phyloP scores from a whole-genome alignment of 1,140 invertebrate species.

The Leptinotarsa undecemlineata region DNA sequence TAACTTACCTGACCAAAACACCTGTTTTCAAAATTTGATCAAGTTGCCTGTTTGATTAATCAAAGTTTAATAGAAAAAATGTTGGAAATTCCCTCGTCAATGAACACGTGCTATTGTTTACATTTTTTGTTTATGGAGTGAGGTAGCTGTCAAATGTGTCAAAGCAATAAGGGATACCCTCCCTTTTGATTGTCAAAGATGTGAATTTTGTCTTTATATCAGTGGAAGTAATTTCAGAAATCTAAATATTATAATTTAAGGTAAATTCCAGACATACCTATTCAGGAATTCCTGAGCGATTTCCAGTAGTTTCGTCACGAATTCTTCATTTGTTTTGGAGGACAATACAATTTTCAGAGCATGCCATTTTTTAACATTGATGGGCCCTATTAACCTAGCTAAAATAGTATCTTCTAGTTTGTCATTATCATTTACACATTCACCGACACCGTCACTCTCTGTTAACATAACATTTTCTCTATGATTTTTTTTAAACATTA shows the following conservation, averaged over 20 bases:
- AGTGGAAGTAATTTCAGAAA: too few relatives aligned
- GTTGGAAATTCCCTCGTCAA: too few relatives aligned
- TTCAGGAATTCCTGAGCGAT: conserved; percentile 55
- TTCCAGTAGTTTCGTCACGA: conserved; percentile 57
- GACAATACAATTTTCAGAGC: conserved; percentile 52
- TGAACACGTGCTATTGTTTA: neutral
- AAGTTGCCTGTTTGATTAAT: too few relatives aligned
- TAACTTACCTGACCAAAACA: too few relatives aligned
- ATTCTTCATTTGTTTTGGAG: conserved; percentile 57
- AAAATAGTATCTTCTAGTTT: conserved; percentile 31
- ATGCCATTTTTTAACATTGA: conserved; percentile 58
- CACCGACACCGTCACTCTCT: conserved; percentile 1
- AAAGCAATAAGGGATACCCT: neutral
- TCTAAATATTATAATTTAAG: neutral
- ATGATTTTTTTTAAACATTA: conserved; percentile 43
- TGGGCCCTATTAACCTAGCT: conserved; percentile 51
- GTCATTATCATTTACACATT: conserved; percentile 20
- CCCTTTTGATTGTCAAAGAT: conserved; percentile 17
- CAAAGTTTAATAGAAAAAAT: too few relatives aligned
- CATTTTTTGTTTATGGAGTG: conserved; percentile 18
- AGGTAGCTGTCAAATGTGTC: neutral
- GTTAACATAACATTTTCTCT: conserved; percentile 33
- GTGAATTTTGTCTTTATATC: too few relatives aligned
- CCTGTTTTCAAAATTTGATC: too few relatives aligned
- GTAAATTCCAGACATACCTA: conserved; percentile 33